These are phyloP conservation scores for Leptura quadrifasciata DNA, from an alignment of 2,888 invertebrate species.

Conservation along the genomic window DNA sequence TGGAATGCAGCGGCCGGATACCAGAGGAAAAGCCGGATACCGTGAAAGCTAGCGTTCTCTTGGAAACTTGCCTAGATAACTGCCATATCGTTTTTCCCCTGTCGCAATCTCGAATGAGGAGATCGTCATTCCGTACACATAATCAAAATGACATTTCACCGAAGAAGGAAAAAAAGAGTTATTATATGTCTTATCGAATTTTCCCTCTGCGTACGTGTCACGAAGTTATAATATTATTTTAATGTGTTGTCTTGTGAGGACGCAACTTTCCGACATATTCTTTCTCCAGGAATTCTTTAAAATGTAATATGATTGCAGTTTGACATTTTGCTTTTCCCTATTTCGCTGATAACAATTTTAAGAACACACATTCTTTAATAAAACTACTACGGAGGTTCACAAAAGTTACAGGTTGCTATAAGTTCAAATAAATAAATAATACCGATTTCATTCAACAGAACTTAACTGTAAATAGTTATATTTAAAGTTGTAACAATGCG, in stretches of 20 bases:
- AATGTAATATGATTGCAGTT: background rate
- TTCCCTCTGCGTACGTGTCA: background rate
- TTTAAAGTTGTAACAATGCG: too few species aligned
- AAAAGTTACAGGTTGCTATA: too few species aligned
- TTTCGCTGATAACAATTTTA: background rate
- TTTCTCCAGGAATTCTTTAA: background rate
- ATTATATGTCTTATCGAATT: conserved; percentile 34
- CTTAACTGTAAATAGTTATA: too few species aligned
- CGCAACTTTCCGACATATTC: background rate
- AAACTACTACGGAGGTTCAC: too few species aligned
- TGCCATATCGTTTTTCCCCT: conserved; percentile 46
- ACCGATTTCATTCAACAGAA: too few species aligned
- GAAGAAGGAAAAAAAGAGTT: conserved; percentile 30
- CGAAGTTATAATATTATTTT: conserved; percentile 9
- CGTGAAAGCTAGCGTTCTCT: conserved; percentile 46
- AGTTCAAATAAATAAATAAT: too few species aligned
- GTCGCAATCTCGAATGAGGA: conserved; percentile 31
- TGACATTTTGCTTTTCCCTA: background rate
- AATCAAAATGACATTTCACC: conserved; percentile 32
- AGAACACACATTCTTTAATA: too few species aligned
- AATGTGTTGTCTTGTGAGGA: conserved; percentile 3
- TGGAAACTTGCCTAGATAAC: conserved; percentile 40
- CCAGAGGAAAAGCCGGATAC: conserved; percentile 49
- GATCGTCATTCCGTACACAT: conserved; percentile 33
- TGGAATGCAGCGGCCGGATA: conserved; percentile 43